Base-by-base conservation (phyloP, 1,140 invertebrate genomes). In the Megalopta genalis region DNA sequence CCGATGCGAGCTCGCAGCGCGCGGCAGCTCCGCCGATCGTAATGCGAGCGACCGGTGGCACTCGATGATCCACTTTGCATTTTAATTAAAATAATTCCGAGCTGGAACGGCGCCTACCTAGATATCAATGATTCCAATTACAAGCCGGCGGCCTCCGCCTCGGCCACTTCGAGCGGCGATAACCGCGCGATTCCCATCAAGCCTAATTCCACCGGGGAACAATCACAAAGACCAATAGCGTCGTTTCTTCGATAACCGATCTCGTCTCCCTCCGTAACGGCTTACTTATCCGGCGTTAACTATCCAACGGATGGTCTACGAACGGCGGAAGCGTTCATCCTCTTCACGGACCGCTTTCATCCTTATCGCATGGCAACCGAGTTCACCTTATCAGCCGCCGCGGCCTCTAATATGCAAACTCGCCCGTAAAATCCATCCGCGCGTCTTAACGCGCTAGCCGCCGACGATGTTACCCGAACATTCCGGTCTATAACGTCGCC, bases 81-180 rank as follows among this genome's bases (percentile, higher is more conserved):
- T 77, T 77, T 71, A 77, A 77, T 77, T 72, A 25, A 62, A 77
- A 77, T 64, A 71, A 77, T 25, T 42, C 32, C 27, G 42, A n/a
- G 39, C 57, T 14, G 18, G 32, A 32, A n/a, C 39, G 23, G 9
- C 60, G 23, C 12, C 67, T 77, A 77, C 69, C 74, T 39, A 10
- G 75, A 63, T 63, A 71, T n/a, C 67, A 39, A 77, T 63, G 75
- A 27, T 77, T 70, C 75, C 66, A 77, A 77, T 77, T 77, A 70
- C 74, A 62, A 59, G 39, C 62, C 7, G 64, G 12, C 18, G 16
- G 25, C 1, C 18, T 23, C 1, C 16, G 21, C 18, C n/a, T 52
- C 16, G 27, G 23, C 37, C 25, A 27, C 21, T 52, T 27, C 7
- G 37, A 18, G 12, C 6, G 1, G 8, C 54, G 67, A 37, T 68